A percentile compares a stretch with the other conserved stretches of the same genome.
These are phyloP conservation scores for Hippocampus guttulatus DNA, from an alignment of 2,113 vertebrate genomes.

Conservation along the genomic window DNA sequence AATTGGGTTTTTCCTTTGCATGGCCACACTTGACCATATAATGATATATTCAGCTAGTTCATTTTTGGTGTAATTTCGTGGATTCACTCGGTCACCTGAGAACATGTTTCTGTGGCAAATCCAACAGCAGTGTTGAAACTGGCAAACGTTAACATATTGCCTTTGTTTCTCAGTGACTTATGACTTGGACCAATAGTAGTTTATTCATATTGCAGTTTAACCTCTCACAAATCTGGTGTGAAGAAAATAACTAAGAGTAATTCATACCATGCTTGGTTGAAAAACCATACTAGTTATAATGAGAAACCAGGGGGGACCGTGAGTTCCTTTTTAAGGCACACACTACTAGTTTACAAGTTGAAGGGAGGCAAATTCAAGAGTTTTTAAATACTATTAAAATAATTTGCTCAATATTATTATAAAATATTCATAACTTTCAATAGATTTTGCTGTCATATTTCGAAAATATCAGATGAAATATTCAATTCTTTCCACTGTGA, in stretches of 20 bases:
- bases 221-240: background rate
- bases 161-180: background rate
- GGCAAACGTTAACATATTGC: background rate
- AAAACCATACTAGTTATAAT: background rate
- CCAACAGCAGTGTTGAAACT: background rate
- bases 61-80: background rate
- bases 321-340: no score
- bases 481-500: no score
- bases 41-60: background rate
- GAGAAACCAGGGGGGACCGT: no score
- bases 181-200: background rate
- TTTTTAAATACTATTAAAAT: no score
- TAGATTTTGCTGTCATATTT: no score
- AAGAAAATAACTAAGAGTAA: background rate
- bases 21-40: background rate
- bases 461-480: no score
- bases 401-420: no score
- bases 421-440: no score
- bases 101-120: background rate
- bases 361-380: no score
- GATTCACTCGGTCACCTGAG: background rate
- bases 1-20: background rate
- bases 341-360: no score
- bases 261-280: background rate
- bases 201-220: background rate